Conservation (phyloP, 2,797 vertebrate species). For the Cyprinella venusta region DNA sequence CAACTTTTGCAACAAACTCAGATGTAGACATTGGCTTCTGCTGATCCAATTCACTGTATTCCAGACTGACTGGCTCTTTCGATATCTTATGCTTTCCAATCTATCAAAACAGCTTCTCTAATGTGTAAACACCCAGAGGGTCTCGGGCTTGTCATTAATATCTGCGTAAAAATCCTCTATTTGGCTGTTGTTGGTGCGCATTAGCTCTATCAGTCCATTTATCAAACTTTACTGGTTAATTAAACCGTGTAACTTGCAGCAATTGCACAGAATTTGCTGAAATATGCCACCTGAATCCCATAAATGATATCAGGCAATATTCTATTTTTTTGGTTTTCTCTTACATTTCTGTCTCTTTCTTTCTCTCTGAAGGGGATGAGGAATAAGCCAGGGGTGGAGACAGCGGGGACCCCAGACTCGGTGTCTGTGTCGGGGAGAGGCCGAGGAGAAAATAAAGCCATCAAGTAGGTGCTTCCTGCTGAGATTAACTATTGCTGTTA, state of each 20-base stretch:
- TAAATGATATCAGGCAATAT: background rate
- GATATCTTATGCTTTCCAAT: background rate
- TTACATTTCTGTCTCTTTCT: constrained; percentile 46
- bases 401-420: constrained; percentile 81
- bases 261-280: constrained; percentile 5
- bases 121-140: constrained; percentile 16
- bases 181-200: constrained; percentile 11
- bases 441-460: constrained; percentile 85
- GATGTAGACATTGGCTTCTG: background rate
- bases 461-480: constrained; percentile 79
- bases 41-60: background rate
- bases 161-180: constrained; percentile 1
- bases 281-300: background rate
- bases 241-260: constrained; percentile 12
- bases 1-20: background rate
- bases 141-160: constrained; percentile 28
- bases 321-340: background rate
- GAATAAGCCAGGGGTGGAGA: constrained; percentile 80
- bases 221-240: background rate
- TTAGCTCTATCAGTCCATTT: constrained; percentile 1
- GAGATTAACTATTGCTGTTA: constrained; percentile 40
- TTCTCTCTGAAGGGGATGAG: constrained; percentile 75
- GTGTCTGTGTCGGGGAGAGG: constrained; percentile 69
- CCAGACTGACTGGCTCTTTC: background rate
- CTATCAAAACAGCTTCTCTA: constrained; percentile 15